Evolutionary conservation across 2,113 vertebrate genomes (phyloP).

Genomic region (Ochotona princeps): DNA sequence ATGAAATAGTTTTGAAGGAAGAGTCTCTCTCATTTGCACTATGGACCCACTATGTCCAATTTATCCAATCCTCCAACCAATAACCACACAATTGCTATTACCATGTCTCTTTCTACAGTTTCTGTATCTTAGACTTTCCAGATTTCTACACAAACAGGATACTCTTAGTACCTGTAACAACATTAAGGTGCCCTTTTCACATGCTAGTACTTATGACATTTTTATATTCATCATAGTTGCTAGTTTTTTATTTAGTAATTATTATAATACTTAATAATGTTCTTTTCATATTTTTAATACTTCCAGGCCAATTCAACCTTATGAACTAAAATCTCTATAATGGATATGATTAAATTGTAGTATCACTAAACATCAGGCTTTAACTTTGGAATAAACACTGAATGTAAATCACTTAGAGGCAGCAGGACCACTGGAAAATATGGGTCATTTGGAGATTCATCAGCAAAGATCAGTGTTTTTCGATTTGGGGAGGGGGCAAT

Average conservation of each 20-base stretch:
- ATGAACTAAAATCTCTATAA: neutral
- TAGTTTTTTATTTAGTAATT: neutral
- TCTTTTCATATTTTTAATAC: slow-evolving; percentile 30
- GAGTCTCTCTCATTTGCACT: neutral
- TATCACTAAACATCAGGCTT: neutral
- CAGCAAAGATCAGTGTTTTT: neutral
- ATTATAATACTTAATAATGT: neutral
- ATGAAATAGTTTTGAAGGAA: neutral
- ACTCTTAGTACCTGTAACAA: neutral
- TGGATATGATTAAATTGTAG: neutral
- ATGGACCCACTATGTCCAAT: neutral
- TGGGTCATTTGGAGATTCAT: neutral
- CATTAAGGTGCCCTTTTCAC: neutral
- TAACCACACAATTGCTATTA: neutral
- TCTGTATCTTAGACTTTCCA: neutral
- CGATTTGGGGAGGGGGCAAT: neutral
- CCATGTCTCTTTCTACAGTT: neutral
- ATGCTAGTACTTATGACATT: neutral
- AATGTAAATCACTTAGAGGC: neutral
- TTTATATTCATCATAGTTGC: neutral
- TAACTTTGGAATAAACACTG: neutral
- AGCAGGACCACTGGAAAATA: neutral
- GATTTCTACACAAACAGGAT: neutral
- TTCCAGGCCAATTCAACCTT: neutral
- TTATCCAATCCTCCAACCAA: neutral